Conservation (phyloP, 2,797 vertebrate species). For the Hydrolagus colliei region DNA sequence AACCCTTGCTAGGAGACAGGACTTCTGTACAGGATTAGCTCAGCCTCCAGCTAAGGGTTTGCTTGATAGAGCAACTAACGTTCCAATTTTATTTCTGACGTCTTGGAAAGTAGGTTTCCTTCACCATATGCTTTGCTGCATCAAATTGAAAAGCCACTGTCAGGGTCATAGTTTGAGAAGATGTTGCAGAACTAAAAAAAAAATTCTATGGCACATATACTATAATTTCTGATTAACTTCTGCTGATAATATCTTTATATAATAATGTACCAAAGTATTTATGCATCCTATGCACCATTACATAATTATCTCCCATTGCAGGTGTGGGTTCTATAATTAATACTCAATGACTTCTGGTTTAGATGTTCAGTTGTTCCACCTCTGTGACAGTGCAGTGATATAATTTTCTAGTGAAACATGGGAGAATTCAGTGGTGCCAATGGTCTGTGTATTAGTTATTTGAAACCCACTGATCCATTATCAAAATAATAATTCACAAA, state of each 20-base stretch:
- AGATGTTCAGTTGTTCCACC: neutral
- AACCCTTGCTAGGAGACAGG: neutral
- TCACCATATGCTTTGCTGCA: neutral
- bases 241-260: neutral
- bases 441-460: neutral
- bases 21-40: too few relatives aligned
- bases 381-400: neutral
- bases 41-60: too few relatives aligned
- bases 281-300: neutral
- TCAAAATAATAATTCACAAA: neutral
- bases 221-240: neutral
- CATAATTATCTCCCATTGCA: neutral
- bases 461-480: neutral
- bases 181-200: too few relatives aligned
- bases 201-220: too few relatives aligned
- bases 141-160: neutral
- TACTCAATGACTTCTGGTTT: neutral
- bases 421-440: neutral
- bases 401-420: neutral
- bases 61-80: neutral
- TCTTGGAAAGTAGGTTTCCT: neutral
- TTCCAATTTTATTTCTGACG: slow-evolving; percentile 3
- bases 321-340: neutral
- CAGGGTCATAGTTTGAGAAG: neutral
- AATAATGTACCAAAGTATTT: neutral